Conservation (phyloP, 2,888 invertebrate genomes). For the Cactoblastis cactorum region DNA sequence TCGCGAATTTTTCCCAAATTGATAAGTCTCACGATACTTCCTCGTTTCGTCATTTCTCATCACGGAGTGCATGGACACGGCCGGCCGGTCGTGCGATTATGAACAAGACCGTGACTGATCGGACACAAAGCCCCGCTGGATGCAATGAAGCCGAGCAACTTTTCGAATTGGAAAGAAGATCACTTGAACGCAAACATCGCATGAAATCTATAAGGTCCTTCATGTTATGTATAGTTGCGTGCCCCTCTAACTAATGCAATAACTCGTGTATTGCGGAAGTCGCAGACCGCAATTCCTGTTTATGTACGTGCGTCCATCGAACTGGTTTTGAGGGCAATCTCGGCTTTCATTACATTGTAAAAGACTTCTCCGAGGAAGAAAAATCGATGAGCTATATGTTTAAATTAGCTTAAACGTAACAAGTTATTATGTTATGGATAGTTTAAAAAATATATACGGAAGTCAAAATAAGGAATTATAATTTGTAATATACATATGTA, state of each 20-base stretch:
- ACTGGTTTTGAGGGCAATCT: slow-evolving; percentile 46
- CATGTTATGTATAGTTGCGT: slow-evolving; percentile 3
- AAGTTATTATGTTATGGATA: not conserved
- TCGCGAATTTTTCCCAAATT: slow-evolving; percentile 36
- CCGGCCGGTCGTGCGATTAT: slow-evolving; percentile 46
- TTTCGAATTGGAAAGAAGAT: slow-evolving; percentile 39
- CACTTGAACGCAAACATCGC: slow-evolving; percentile 23
- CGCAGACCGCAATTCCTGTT: slow-evolving; percentile 58
- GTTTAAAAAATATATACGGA: no score
- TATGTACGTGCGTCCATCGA: slow-evolving; percentile 43
- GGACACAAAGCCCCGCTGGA: slow-evolving; percentile 50
- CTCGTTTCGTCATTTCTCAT: slow-evolving; percentile 53
- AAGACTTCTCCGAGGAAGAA: slow-evolving; percentile 34
- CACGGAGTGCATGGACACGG: slow-evolving; percentile 46
- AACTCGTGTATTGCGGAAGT: slow-evolving; percentile 46
- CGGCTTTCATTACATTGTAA: slow-evolving; percentile 44
- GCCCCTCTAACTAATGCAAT: slow-evolving; percentile 35
- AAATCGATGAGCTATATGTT: no score
- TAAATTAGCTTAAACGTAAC: slow-evolving; percentile 16
- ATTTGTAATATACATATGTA: no score
- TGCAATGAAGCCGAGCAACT: slow-evolving; percentile 37
- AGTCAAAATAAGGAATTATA: no score
- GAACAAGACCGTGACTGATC: slow-evolving; percentile 62
- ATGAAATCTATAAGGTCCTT: slow-evolving; percentile 8
- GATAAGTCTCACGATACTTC: slow-evolving; percentile 46